A percentile compares a stretch with the other conserved stretches of the same genome.
These are phyloP conservation scores for Saguinus imperator DNA, from an alignment of 2,113 vertebrate species.

Conservation along the genomic window DNA sequence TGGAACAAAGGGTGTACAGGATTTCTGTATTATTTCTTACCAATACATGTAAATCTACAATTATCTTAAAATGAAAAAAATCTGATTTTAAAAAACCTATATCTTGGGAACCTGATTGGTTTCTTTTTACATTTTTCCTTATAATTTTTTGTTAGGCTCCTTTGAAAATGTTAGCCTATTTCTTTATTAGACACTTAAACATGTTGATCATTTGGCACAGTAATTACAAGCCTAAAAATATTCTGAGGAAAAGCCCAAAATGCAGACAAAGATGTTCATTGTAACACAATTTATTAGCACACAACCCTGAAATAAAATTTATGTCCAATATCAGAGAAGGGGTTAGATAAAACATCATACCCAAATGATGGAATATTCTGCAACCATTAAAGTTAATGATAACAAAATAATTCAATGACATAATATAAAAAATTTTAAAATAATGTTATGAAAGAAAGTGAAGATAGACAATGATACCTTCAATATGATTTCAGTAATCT, in stretches of 20 bases:
- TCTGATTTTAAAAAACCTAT: background rate
- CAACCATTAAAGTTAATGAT: background rate
- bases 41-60: background rate
- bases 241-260: slow-evolving; percentile 33
- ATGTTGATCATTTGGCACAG: background rate
- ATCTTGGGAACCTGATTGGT: background rate
- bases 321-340: background rate
- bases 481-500: background rate
- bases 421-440: background rate
- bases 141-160: background rate
- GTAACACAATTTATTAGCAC: background rate
- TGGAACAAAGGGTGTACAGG: background rate
- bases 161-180: background rate
- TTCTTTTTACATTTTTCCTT: background rate
- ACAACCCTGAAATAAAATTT: background rate
- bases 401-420: background rate
- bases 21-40: background rate
- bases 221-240: slow-evolving; percentile 6
- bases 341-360: background rate
- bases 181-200: background rate
- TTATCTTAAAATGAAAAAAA: background rate
- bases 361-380: background rate
- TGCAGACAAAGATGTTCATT: background rate
- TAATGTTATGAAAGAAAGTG: background rate
- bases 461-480: background rate